These are phyloP conservation scores for Oreonectes daqikongensis DNA, from an alignment of 2,797 vertebrate genomes.

Conservation along the genomic window DNA sequence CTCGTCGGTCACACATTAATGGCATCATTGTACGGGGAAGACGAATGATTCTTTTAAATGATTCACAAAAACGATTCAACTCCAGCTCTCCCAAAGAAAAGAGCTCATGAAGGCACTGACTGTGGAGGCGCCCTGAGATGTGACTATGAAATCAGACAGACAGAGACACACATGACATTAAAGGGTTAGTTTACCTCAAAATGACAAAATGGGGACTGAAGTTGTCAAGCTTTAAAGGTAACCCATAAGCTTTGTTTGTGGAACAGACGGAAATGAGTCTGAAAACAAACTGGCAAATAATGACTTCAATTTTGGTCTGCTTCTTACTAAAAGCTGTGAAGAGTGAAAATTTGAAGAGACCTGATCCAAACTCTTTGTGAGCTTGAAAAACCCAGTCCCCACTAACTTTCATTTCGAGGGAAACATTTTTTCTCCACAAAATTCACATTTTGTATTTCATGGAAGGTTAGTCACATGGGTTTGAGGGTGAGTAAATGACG, in stretches of 20 bases:
- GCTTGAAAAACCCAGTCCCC: background rate
- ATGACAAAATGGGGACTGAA: background rate
- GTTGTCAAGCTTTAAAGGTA: background rate
- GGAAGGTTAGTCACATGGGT: background rate
- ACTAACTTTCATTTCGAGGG: background rate
- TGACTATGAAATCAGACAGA: background rate
- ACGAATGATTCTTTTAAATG: slow-evolving; percentile 14
- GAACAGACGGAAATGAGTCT: background rate
- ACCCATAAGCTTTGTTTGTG: background rate
- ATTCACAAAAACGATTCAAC: background rate
- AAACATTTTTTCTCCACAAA: background rate
- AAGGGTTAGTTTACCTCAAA: slow-evolving; percentile 3
- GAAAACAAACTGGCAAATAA: background rate
- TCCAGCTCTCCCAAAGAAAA: slow-evolving; percentile 20
- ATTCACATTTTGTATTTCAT: slow-evolving; percentile 3
- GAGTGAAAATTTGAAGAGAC: no score
- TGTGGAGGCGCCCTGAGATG: slow-evolving; percentile 36
- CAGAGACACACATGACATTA: background rate
- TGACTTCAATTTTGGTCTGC: no score
- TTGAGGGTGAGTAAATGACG: slow-evolving; percentile 22
- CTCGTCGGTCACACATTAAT: background rate
- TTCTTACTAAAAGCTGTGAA: no score
- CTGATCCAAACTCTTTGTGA: background rate
- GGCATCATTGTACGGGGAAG: background rate
- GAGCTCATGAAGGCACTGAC: slow-evolving; percentile 38